Evolutionary conservation across 1,140 invertebrate genomes (phyloP).

Genomic region (Hypsibius dujardini): DNA sequence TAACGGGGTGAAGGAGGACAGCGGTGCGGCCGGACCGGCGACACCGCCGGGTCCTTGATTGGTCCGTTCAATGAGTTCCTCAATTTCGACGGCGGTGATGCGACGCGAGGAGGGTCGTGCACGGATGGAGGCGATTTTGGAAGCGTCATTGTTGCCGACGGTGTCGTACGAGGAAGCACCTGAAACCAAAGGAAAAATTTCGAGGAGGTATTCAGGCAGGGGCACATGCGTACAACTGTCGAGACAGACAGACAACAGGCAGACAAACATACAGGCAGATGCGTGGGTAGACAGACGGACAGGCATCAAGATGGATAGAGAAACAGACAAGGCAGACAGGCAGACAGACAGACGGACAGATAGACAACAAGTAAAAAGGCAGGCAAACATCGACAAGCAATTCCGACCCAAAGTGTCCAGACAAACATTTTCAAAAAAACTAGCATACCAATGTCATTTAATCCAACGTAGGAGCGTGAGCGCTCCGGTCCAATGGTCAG

Average conservation of each 20-base stretch:
- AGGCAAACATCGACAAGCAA: too few species aligned
- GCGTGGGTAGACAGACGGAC: too few species aligned
- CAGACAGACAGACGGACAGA: too few species aligned
- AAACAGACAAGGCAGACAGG: too few species aligned
- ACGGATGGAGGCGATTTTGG: conserved; percentile 64
- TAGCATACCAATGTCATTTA: neutral
- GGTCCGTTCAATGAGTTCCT: conserved; percentile 59
- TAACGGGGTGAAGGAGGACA: conserved; percentile 9
- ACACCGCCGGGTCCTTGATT: conserved; percentile 41
- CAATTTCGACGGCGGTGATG: conserved; percentile 68
- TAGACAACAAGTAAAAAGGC: too few species aligned
- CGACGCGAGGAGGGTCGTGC: conserved; percentile 62
- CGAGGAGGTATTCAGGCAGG: too few species aligned
- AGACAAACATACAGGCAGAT: too few species aligned
- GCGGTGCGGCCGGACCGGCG: conserved; percentile 20
- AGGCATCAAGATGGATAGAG: too few species aligned
- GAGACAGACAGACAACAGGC: too few species aligned
- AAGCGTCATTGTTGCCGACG: neutral
- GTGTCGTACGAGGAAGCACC: neutral
- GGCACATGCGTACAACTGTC: too few species aligned
- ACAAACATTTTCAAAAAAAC: too few species aligned
- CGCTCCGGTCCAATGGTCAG: conserved; percentile 55
- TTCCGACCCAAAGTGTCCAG: too few species aligned
- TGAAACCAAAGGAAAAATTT: neutral
- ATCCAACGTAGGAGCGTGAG: conserved; percentile 6